A percentile compares a stretch with the other conserved stretches of the same genome.
Conservation (phyloP, 2,888 invertebrate genomes). For the Prosapia bicincta region DNA sequence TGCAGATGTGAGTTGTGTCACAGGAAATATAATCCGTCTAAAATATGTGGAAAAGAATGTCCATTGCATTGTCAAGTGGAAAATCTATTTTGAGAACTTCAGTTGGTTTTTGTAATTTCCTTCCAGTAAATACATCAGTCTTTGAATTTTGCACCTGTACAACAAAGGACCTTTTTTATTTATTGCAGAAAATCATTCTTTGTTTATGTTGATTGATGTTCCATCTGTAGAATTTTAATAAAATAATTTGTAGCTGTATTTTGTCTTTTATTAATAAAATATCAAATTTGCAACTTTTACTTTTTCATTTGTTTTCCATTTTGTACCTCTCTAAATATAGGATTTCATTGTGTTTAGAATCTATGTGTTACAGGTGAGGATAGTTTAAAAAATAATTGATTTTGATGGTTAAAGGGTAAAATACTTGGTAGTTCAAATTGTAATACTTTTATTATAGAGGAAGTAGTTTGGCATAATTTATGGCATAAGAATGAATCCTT, state of each 20-base stretch:
- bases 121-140: not conserved
- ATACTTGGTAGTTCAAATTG: no score
- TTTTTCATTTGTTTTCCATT: not conserved
- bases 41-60: not conserved
- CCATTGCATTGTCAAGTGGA: not conserved
- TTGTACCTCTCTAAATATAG: not conserved
- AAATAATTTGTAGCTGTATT: not conserved
- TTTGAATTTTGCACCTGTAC: not conserved
- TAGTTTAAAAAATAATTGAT: no score
- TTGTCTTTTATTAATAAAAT: not conserved
- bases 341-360: no score
- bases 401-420: no score
- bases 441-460: no score
- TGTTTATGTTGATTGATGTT: not conserved
- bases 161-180: not conserved
- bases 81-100: not conserved
- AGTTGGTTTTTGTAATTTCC: not conserved
- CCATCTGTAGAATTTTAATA: not conserved
- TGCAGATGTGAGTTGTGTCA: not conserved
- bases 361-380: no score
- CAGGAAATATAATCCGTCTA: not conserved
- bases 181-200: not conserved
- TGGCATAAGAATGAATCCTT: no score
- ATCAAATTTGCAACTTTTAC: not conserved
- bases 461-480: no score